Evolutionary conservation across 2,797 vertebrate genomes (phyloP).

Genomic region (Melanotaenia nigrans): DNA sequence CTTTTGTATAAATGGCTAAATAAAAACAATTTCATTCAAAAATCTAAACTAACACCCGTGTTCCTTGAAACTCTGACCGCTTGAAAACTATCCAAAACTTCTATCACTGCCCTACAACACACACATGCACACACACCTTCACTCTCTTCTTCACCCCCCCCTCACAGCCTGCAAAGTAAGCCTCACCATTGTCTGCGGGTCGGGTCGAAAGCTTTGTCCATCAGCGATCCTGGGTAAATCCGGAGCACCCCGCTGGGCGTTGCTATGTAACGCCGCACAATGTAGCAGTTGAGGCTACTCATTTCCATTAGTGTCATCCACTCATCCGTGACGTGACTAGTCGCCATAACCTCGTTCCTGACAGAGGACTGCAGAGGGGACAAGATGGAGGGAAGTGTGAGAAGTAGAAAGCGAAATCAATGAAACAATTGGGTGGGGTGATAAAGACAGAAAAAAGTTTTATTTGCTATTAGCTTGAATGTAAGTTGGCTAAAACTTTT

Average conservation of each 20-base stretch:
- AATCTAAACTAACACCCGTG: background rate
- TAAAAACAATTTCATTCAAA: background rate
- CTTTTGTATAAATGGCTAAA: background rate
- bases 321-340: conserved; percentile 99
- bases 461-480: background rate
- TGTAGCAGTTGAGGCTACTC: conserved; percentile 98
- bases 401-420: background rate
- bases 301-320: conserved; percentile 99
- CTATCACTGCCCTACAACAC: conserved; percentile 1
- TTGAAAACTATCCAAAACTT: conserved; percentile 10
- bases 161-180: conserved; percentile 62
- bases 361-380: conserved; percentile 91
- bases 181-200: conserved; percentile 99
- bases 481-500: background rate
- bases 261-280: conserved; percentile 99
- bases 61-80: conserved; percentile 8
- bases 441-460: background rate
- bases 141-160: conserved; percentile 49
- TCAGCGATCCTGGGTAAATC: conserved; percentile 99
- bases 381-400: conserved; percentile 4
- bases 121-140: conserved; percentile 43
- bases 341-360: conserved; percentile 99
- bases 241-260: conserved; percentile 99
- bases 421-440: background rate
- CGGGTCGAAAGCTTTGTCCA: conserved; percentile 99